Evolutionary conservation across 2,888 invertebrate species (phyloP).

Genomic region (Drosophila yooni): DNA sequence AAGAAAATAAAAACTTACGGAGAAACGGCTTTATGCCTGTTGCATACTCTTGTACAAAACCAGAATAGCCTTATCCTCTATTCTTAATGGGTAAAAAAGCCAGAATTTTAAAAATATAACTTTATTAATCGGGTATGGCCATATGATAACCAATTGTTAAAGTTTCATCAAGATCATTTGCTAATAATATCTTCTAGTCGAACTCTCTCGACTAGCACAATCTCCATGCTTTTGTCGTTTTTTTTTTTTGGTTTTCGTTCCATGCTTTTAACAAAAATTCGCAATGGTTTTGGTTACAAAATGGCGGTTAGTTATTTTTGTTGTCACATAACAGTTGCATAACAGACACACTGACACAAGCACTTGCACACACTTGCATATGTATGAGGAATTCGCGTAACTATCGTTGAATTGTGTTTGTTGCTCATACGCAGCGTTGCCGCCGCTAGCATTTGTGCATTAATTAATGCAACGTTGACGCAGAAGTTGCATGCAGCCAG

Average conservation of each 20-base stretch:
- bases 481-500: slow-evolving; percentile 46
- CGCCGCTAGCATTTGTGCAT: slow-evolving; percentile 53
- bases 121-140: neutral
- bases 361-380: slow-evolving; percentile 1
- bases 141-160: neutral
- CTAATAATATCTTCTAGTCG: neutral
- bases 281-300: slow-evolving; percentile 55
- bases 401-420: slow-evolving; percentile 19
- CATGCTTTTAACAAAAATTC: slow-evolving; percentile 50
- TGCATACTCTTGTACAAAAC: neutral
- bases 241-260: slow-evolving; percentile 18
- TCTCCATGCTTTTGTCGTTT: slow-evolving; percentile 21
- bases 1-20: neutral
- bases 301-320: slow-evolving; percentile 41
- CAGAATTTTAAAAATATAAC: neutral
- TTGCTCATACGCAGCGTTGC: slow-evolving; percentile 71
- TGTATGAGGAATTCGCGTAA: slow-evolving; percentile 12
- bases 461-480: slow-evolving; percentile 63
- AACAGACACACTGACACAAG: neutral
- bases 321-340: slow-evolving; percentile 22
- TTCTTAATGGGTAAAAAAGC: neutral
- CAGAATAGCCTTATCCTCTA: no score
- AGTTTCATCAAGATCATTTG: neutral
- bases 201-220: neutral
- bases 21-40: neutral